These are phyloP conservation scores for Coptodon rendalli DNA, from an alignment of 2,113 vertebrate species.

Conservation along the genomic window DNA sequence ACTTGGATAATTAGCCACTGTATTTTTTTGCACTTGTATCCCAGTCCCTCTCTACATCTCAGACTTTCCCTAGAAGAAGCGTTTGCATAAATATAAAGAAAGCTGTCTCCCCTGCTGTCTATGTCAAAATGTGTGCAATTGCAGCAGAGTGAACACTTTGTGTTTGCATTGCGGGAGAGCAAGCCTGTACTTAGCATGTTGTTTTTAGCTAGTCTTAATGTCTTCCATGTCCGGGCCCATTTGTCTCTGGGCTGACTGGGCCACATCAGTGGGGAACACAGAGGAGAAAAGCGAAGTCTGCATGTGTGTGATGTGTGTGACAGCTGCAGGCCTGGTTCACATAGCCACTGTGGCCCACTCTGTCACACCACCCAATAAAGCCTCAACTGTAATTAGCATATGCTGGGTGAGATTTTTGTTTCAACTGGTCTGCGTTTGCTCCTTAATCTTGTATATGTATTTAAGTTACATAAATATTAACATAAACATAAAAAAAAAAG, in stretches of 20 bases:
- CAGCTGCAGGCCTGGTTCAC: constrained; percentile 43
- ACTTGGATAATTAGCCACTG: neutral
- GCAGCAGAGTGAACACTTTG: constrained; percentile 46
- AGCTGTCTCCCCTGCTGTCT: constrained; percentile 28
- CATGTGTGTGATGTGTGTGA: constrained; percentile 46
- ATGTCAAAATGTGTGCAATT: constrained; percentile 47
- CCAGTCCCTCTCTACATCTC: neutral
- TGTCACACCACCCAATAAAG: constrained; percentile 36
- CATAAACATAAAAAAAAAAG: neutral
- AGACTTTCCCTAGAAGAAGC: neutral
- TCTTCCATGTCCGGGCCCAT: constrained; percentile 60
- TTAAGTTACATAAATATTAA: neutral
- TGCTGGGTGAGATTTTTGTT: constrained; percentile 16
- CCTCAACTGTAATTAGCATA: constrained; percentile 34
- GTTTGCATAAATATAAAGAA: constrained; percentile 30
- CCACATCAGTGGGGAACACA: constrained; percentile 55
- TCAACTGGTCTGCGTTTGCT: constrained; percentile 2
- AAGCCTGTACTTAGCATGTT: constrained; percentile 65
- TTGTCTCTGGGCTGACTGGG: constrained; percentile 55
- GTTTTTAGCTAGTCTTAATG: constrained; percentile 64
- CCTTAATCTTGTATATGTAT: neutral
- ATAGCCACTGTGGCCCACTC: constrained; percentile 9
- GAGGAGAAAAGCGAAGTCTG: constrained; percentile 30
- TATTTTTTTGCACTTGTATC: neutral
- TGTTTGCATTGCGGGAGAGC: constrained; percentile 59